A percentile compares a stretch with the other conserved stretches of the same genome.
These are phyloP conservation scores for Microtus agrestis DNA, from an alignment of 2,797 vertebrate genomes.

Conservation along the genomic window DNA sequence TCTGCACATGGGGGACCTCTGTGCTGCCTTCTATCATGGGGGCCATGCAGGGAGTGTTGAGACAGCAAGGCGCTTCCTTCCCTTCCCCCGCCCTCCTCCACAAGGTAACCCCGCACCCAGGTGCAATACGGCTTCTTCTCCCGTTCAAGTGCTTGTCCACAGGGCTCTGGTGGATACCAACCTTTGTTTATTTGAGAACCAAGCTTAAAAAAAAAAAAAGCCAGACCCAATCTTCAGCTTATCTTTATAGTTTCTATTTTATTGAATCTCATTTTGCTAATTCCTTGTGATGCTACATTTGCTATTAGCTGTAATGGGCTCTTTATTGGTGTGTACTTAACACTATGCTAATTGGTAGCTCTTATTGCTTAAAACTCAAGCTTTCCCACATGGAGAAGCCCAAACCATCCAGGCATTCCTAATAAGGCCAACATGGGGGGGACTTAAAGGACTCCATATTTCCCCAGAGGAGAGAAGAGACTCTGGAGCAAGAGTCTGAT, in stretches of 20 bases:
- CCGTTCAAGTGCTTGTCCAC: neutral
- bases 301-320: conserved; percentile 85
- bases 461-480: neutral
- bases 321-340: conserved; percentile 84
- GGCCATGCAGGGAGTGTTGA: neutral
- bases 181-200: conserved; percentile 79
- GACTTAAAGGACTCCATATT: neutral
- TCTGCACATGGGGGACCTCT: neutral
- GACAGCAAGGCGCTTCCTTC: neutral
- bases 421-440: neutral
- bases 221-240: conserved; percentile 85
- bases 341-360: conserved; percentile 83
- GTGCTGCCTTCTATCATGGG: neutral
- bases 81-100: too few relatives aligned
- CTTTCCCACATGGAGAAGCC: conserved; percentile 65
- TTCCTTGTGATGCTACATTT: conserved; percentile 80
- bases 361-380: conserved; percentile 65
- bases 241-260: conserved; percentile 87
- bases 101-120: neutral
- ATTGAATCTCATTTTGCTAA: conserved; percentile 86
- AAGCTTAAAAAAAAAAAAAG: conserved; percentile 77
- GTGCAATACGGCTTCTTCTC: neutral
- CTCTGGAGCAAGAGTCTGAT: neutral
- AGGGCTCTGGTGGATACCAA: neutral
- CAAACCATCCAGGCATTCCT: conserved; percentile 65